phyloP scores from a whole-genome alignment of 1,140 invertebrate species.

The Drosophila tristis region DNA sequence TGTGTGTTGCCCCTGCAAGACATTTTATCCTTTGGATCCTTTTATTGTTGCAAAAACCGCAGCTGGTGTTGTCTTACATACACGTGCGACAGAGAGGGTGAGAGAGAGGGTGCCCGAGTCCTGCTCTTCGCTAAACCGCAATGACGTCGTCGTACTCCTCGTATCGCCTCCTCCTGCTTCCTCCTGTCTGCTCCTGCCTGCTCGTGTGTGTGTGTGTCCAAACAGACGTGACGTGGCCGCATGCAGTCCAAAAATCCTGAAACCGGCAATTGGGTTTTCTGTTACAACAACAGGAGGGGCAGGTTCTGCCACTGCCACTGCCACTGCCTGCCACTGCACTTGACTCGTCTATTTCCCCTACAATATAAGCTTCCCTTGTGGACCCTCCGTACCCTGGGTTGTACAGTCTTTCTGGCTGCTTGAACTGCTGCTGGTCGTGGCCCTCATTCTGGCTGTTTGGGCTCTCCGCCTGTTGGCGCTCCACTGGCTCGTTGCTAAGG shows the following conservation, averaged over 20 bases:
- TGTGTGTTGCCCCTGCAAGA: slow-evolving; percentile 37
- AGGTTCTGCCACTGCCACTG: not conserved
- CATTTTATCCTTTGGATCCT: slow-evolving; percentile 64
- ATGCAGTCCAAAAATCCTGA: slow-evolving; percentile 37
- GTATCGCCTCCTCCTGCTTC: not conserved
- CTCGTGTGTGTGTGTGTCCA: not conserved
- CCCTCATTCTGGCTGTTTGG: no score
- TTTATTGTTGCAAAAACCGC: slow-evolving; percentile 55
- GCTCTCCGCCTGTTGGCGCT: not conserved
- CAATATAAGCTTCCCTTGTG: no score
- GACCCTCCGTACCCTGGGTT: no score
- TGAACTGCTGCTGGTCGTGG: no score
- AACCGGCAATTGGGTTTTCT: slow-evolving; percentile 61
- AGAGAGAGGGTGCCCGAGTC: not conserved
- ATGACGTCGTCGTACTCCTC: slow-evolving; percentile 39
- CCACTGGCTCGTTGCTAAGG: not conserved
- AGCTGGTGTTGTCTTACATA: slow-evolving; percentile 59
- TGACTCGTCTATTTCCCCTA: slow-evolving; percentile 24
- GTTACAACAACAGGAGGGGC: slow-evolving; percentile 31
- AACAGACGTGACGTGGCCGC: slow-evolving; percentile 49
- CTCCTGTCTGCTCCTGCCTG: not conserved
- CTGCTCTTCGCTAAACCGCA: slow-evolving; percentile 38
- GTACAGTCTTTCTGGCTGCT: no score
- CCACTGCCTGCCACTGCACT: slow-evolving; percentile 24
- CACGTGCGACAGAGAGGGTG: slow-evolving; percentile 3